phyloP scores from a whole-genome alignment of 2,113 vertebrate genomes.

The Poeciliopsis occidentalis region DNA sequence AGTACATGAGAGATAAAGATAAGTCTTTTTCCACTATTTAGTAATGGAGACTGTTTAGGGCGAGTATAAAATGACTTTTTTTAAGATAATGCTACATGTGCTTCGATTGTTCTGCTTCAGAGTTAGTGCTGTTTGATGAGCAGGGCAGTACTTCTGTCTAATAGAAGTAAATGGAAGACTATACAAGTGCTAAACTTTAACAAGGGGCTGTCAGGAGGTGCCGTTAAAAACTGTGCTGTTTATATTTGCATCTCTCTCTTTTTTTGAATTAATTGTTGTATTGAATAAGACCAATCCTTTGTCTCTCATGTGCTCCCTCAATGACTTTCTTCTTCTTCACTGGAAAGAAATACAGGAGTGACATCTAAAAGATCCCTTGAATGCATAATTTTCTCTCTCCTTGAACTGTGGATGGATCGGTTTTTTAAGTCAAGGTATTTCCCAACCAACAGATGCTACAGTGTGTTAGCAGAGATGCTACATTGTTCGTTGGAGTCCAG shows the following conservation, averaged over 20 bases:
- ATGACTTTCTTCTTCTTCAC: slow-evolving; percentile 36
- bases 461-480: slow-evolving; percentile 85
- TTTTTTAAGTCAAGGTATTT: slow-evolving; percentile 67
- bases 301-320: slow-evolving; percentile 66
- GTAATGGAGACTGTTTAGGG: slow-evolving; percentile 14
- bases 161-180: slow-evolving; percentile 75
- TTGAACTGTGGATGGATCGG: slow-evolving; percentile 61
- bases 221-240: slow-evolving; percentile 1
- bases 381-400: slow-evolving; percentile 74
- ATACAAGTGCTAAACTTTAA: slow-evolving; percentile 60
- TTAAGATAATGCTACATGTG: slow-evolving; percentile 72
- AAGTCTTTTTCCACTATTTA: slow-evolving; percentile 35
- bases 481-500: slow-evolving; percentile 77
- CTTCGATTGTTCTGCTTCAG: slow-evolving; percentile 46
- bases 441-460: slow-evolving; percentile 84
- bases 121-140: slow-evolving; percentile 32
- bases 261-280: too few species aligned
- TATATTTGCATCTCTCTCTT: slow-evolving; percentile 17
- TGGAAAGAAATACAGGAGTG: slow-evolving; percentile 64
- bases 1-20: slow-evolving; percentile 74
- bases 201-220: slow-evolving; percentile 16
- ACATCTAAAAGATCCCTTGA: slow-evolving; percentile 72
- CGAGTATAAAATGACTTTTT: slow-evolving; percentile 22
- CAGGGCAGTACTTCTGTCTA: slow-evolving; percentile 64
- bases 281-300: slow-evolving; percentile 51